A percentile compares a stretch with the other conserved stretches of the same genome.
Conservation (phyloP, 1,140 invertebrate species). For the Amyelois transitella region DNA sequence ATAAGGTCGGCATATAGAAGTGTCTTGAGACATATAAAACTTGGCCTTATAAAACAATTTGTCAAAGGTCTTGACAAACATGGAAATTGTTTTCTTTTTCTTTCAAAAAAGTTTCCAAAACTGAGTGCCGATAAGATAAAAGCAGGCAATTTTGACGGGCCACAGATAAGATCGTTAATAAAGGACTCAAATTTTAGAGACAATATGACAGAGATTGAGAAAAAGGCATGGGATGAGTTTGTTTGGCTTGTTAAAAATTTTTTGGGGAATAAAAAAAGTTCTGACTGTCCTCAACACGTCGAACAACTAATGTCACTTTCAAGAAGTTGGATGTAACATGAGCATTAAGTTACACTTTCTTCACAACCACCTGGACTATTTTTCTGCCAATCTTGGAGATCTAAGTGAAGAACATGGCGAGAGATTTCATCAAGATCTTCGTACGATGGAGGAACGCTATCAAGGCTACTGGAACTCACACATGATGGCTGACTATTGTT, state of each 20-base stretch:
- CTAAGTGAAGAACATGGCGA: slow-evolving; percentile 11
- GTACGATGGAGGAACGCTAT: slow-evolving; percentile 8
- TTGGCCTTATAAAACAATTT: slow-evolving; percentile 4
- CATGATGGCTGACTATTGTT: background rate
- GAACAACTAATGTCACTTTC: background rate
- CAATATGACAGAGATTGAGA: background rate
- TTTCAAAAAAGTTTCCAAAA: background rate
- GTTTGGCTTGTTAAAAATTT: background rate
- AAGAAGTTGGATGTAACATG: background rate
- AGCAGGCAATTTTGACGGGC: slow-evolving; percentile 10
- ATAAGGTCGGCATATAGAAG: slow-evolving; percentile 16
- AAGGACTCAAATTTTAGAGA: background rate
- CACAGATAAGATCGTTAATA: background rate
- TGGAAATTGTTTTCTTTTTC: background rate
- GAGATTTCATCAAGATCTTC: slow-evolving; percentile 8
- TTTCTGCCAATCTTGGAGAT: slow-evolving; percentile 9
- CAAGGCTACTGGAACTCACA: slow-evolving; percentile 3
- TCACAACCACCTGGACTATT: slow-evolving; percentile 8
- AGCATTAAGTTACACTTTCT: slow-evolving; percentile 11
- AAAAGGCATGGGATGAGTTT: background rate
- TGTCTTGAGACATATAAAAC: background rate
- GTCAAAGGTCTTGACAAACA: slow-evolving; percentile 1
- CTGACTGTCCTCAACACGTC: background rate
- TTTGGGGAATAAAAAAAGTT: background rate
- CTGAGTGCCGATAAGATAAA: slow-evolving; percentile 8